A percentile compares a stretch with the other conserved stretches of the same genome.
Evolutionary conservation across 2,113 vertebrate species (phyloP).

Genomic region (Serinus canaria): DNA sequence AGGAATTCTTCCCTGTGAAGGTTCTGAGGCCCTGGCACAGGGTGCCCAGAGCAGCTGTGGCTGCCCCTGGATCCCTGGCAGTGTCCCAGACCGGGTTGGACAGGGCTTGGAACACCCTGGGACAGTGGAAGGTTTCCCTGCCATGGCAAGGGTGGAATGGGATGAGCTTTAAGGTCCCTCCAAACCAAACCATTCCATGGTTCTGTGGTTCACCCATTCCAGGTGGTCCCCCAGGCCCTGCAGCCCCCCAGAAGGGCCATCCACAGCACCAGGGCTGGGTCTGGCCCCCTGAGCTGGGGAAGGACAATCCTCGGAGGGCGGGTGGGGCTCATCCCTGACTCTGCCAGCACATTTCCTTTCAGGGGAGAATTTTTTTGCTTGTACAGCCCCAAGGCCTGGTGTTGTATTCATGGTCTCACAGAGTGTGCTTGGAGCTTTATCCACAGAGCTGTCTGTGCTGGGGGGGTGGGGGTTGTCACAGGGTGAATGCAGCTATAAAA

Average conservation of each 20-base stretch:
- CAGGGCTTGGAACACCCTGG: rapidly evolving
- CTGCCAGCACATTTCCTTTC: background rate
- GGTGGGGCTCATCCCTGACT: background rate
- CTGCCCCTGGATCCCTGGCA: background rate
- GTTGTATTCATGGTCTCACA: background rate
- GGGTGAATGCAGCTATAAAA: background rate
- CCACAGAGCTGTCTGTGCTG: background rate
- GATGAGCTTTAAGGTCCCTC: background rate
- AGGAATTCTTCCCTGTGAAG: rapidly evolving
- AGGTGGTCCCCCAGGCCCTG: background rate
- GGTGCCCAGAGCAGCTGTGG: background rate
- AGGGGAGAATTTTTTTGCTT: background rate
- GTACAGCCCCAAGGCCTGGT: background rate
- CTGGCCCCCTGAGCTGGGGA: background rate
- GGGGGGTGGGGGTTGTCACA: background rate
- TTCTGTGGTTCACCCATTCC: background rate
- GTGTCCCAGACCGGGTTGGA: background rate
- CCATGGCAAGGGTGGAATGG: rapidly evolving
- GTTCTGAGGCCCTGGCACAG: background rate
- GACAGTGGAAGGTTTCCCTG: background rate
- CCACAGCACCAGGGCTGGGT: background rate
- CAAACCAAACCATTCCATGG: background rate
- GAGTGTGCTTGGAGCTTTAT: background rate
- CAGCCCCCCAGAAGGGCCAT: background rate
- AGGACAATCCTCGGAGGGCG: background rate